Conservation (phyloP, 2,797 vertebrate species). For the Enteromius argenteus region DNA sequence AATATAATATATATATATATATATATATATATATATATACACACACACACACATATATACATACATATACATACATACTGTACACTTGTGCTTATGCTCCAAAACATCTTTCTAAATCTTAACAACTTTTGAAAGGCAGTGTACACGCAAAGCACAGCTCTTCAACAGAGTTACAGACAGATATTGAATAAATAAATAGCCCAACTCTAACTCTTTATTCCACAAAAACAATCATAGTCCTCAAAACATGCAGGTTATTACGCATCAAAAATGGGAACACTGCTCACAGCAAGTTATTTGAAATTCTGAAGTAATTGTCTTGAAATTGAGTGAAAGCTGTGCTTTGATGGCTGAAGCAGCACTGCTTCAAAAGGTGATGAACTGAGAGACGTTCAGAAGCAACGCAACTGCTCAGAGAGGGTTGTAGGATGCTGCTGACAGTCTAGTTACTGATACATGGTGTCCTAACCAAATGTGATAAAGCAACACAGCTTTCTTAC, state of each 20-base stretch:
- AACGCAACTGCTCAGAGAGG: neutral
- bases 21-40: no score
- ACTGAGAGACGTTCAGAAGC: neutral
- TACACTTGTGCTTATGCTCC: neutral
- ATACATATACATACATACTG: no score
- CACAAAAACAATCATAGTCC: neutral
- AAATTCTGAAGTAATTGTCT: slow-evolving; percentile 10
- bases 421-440: neutral
- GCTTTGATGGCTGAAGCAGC: slow-evolving; percentile 2
- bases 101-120: neutral
- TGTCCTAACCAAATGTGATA: neutral
- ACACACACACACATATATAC: no score
- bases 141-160: neutral
- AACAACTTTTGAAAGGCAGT: neutral
- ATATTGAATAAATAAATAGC: slow-evolving; percentile 12
- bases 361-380: slow-evolving; percentile 32
- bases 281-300: slow-evolving; percentile 5
- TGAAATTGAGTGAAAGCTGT: slow-evolving; percentile 14
- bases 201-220: neutral
- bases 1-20: no score
- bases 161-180: slow-evolving; percentile 7
- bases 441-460: neutral
- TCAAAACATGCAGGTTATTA: neutral
- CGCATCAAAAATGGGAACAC: slow-evolving; percentile 8
- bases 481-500: neutral